Base-by-base conservation (phyloP, 2,797 vertebrate species). In the Chiroxiphia lanceolata region DNA sequence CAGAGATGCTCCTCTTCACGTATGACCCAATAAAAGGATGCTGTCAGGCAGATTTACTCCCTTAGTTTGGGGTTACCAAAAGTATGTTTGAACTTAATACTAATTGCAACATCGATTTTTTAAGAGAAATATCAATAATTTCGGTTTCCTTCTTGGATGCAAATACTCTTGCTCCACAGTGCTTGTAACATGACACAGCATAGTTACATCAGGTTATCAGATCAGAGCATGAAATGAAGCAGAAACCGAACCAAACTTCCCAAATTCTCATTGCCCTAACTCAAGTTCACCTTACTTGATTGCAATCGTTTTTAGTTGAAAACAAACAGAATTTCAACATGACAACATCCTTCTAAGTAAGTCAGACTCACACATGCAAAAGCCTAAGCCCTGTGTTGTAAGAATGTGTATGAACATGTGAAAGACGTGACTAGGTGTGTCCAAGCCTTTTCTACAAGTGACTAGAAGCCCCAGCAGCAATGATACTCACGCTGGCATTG, bases 401-500 rank as follows among this genome's bases (percentile, higher is more conserved):
- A 64, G 56, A 53, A 68, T 64, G 48, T 56, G 42, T 51, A 61
- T 89, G 89, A 93, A 93, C 76, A 61, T 0, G 42, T 68, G 71
- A 89, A 94, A 96, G 95, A 88, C 3, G 3, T 36, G 84, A 70
- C 50, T 59, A 88, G 63, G 48, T 70, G 90, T 84, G 57, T 90
- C 94, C 53, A 95, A 96, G 95, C 96, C 85, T 76, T 69, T 87
- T 36, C 84, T 91, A 65, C 17, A 38, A 71, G 94, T 96, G 78
- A 85, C 85, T 75, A 90, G 78, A 97, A 97, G 95, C 95, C 93
- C 91, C 93, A 79, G 94, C 93, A 96, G 96, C 95, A 88, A 38
- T 1, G 81, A 93, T 98, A 99, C 99, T 99, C 98, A 99, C 99
- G 99, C 95, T 99, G 99, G 97, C 99, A 99, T 23, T 99, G 99